Evolutionary conservation across 2,113 vertebrate species (phyloP), one percentile per base, ranked within the genome.

Genomic region (Melanostigma gelatinosum): DNA sequence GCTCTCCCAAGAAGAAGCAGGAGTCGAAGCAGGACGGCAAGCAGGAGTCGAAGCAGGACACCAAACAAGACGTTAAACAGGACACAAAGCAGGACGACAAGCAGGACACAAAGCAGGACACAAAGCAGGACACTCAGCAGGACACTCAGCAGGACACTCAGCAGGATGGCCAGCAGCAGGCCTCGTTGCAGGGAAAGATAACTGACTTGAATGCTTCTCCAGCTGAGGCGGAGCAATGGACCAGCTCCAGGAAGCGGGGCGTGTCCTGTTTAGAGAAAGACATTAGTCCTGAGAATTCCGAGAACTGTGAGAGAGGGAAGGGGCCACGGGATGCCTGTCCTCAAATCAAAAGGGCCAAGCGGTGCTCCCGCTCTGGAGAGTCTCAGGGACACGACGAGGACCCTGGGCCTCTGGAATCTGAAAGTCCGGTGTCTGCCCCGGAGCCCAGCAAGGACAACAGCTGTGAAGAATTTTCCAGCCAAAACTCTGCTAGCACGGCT

Each of bases 1-100:
- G 97, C 90, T 99, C 97, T 48, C 98, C 98, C 87, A 99, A 99
- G 94, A 99, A 99, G 94, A 98, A 95, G 92, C 95, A 96, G 80
- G 97, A 91, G 4, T 90, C 90, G 1, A 86, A 92, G 44, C 87
- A 88, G 38, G 96, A 95, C 58, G 40, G 75, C 60, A 24, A 24
- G 24, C 24, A 24, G 24, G 24, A 24, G 62, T 87, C 89, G 20
- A 85, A 85, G 27, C 97, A 97, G 91, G 83, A 89, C 0, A 1
- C 1, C 55, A 98, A 95, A 91, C 95, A 97, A 91, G 83, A 89
- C 0, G 2, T 24, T 1, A 97, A 93, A 87, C 94, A 95, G 72
- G 96, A 97, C 20, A 87, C 89, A 13, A 85, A 85, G 27, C 85
- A 86, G 69, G 96, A 95, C 67, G 0, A 0, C 22, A 71, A 69